Percentiles rank a stretch among this genome's conserved stretches.
These are phyloP conservation scores for Camelus dromedarius DNA, from an alignment of 2,113 vertebrate genomes.

Conservation along the genomic window DNA sequence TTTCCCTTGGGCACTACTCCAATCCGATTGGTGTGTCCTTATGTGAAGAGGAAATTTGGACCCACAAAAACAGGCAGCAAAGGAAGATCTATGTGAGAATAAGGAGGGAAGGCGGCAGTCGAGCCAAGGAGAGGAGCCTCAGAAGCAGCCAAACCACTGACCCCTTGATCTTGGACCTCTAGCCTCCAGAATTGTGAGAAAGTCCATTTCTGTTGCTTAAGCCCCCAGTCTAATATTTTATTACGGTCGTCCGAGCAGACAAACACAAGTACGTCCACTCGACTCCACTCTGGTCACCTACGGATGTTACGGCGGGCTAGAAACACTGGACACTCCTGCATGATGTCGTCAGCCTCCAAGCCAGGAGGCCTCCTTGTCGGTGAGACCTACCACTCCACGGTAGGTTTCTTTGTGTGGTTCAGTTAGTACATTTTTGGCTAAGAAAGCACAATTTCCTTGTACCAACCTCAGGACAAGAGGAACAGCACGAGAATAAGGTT, in stretches of 20 bases:
- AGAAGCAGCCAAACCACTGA: not conserved
- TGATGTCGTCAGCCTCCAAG: fast-evolving
- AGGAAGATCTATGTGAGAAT: not conserved
- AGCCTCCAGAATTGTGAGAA: not conserved
- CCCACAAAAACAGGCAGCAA: not conserved
- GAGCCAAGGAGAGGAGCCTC: not conserved
- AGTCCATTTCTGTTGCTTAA: not conserved
- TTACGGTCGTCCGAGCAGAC: not conserved
- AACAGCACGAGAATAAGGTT: not conserved
- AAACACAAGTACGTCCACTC: not conserved
- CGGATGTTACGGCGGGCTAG: not conserved
- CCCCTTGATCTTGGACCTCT: not conserved
- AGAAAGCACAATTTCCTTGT: not conserved
- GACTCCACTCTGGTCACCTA: not conserved
- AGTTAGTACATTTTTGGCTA: not conserved
- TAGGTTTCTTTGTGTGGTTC: not conserved
- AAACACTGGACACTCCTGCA: not conserved
- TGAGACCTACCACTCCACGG: not conserved
- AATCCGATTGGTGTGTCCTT: not conserved
- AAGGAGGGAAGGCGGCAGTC: fast-evolving
- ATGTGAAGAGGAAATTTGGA: not conserved
- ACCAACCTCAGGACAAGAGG: not conserved
- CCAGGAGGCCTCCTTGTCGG: not conserved
- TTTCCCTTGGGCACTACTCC: fast-evolving
- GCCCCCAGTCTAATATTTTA: not conserved